Base-by-base conservation (phyloP, 2,797 vertebrate species). In the Spinus olivaceus region DNA sequence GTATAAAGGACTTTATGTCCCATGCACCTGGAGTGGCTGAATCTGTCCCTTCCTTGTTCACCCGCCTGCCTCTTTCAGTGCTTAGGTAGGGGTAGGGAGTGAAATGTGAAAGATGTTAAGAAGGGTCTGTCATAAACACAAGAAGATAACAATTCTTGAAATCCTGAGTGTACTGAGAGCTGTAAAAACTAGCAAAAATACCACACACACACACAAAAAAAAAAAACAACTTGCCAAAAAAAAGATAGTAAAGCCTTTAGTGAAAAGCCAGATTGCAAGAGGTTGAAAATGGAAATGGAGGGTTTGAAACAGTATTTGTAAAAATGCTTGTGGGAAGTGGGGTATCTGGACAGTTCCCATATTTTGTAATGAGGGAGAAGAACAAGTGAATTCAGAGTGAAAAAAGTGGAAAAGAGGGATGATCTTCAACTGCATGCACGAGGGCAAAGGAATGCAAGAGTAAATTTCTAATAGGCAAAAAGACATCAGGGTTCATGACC, bases 21-120 rank as follows among this genome's bases (percentile, higher is more conserved):
- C 28, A 6, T 1, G 0, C 8, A 35, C 1, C 41, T 30, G 30
- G 10, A 33, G 4, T 28, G 7, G 42, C 6, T 35, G 23, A 64
- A 35, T 59, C 35, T 69, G n/a, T 37, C 20, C 10, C 2, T 72
- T 47, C 17, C 28, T 65, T 65, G 16, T 64, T 71, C 32, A 66
- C n/a, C 14, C 56, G 12, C 32, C n/a, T 86, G 33, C 23, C 11
- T 66, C 41, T 67, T 87, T 72, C 14, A 56, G 22, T 9, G 20
- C 18, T 84, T 74, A 63, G 30, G 14, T 32, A 35, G 30, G 12
- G 9, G 6, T 23, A 59, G 42, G 25, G 28, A 74, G 8, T 67
- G 72, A 74, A 79, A 71, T 1, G 2, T 71, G 14, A 79, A 79
- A 64, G 63, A 22, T 64, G 17, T 44, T 50, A 60, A 27, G 14